Conservation (phyloP, 2,113 vertebrate species). For the Theristicus caerulescens region DNA sequence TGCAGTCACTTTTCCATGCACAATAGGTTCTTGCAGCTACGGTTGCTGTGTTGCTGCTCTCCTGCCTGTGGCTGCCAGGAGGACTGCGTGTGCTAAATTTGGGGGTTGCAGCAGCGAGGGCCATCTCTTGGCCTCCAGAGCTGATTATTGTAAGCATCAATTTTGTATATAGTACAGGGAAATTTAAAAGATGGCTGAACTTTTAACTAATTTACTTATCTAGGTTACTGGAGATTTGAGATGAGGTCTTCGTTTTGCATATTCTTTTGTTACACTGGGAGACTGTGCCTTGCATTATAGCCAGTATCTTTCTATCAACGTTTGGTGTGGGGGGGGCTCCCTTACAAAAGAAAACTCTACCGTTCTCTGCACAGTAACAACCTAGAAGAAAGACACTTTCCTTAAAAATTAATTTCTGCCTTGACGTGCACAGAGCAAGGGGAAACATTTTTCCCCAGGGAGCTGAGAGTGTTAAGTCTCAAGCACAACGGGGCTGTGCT, state of each 20-base stretch:
- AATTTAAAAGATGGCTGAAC: background rate
- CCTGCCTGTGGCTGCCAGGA: background rate
- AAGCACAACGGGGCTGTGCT: background rate
- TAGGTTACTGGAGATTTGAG: background rate
- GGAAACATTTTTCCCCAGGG: background rate
- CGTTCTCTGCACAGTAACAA: background rate
- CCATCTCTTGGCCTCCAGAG: background rate
- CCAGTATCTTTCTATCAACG: accelerated
- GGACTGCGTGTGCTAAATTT: background rate
- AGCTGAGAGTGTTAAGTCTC: background rate
- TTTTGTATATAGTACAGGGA: background rate
- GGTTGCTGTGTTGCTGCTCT: background rate
- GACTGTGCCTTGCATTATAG: background rate
- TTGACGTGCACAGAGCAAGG: background rate
- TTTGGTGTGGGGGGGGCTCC: background rate
- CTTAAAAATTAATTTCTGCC: background rate
- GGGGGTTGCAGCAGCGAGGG: background rate
- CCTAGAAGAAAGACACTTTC: background rate
- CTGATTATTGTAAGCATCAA: background rate
- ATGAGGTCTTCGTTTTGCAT: background rate
- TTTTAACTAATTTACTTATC: background rate
- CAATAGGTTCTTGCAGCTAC: background rate
- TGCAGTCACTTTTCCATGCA: background rate
- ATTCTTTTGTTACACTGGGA: background rate
- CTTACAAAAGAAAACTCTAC: background rate